Evolutionary conservation across 2,888 invertebrate species (phyloP).

Genomic region (Kuschelorhynchus macadamiae): DNA sequence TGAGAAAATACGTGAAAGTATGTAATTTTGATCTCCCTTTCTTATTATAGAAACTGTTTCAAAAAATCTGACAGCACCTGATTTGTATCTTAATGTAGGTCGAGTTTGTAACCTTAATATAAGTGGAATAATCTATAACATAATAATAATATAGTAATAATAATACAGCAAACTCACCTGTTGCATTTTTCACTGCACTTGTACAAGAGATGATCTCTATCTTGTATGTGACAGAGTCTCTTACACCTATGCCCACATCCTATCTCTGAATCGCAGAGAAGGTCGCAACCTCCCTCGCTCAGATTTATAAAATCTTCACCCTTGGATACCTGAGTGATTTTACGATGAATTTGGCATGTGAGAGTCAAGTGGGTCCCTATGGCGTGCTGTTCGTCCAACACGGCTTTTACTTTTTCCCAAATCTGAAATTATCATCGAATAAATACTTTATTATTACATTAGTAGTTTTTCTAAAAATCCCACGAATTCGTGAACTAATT

Average conservation of each 20-base stretch:
- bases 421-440: constrained; percentile 72
- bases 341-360: constrained; percentile 71
- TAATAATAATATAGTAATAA: not conserved
- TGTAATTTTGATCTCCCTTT: no score
- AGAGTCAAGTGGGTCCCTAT: constrained; percentile 71
- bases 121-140: not conserved
- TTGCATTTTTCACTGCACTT: constrained; percentile 71
- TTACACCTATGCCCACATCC: constrained; percentile 77
- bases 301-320: constrained; percentile 69
- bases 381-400: constrained; percentile 69
- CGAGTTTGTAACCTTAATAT: no score
- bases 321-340: constrained; percentile 66
- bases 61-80: no score
- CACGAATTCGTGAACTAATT: no score
- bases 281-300: constrained; percentile 76
- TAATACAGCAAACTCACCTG: constrained; percentile 65
- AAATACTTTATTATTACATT: no score
- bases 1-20: no score
- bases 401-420: constrained; percentile 73
- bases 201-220: constrained; percentile 70
- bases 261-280: constrained; percentile 68
- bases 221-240: constrained; percentile 74
- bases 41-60: no score
- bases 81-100: no score
- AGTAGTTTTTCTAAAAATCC: no score